A percentile compares a stretch with the other conserved stretches of the same genome.
Evolutionary conservation across 2,113 vertebrate species (phyloP).

Genomic region (Dicrurus megarhynchus): DNA sequence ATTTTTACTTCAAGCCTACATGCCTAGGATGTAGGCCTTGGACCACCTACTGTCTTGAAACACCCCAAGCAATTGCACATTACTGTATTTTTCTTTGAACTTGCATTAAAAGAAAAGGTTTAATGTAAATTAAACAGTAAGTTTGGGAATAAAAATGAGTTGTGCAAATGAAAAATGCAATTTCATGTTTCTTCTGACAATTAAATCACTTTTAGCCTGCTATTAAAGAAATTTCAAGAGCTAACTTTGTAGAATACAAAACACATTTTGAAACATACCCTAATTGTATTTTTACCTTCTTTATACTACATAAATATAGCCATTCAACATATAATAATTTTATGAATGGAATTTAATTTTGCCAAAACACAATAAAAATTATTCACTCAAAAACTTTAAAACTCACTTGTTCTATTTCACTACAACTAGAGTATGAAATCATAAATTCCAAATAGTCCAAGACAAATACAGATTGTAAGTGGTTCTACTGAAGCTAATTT

Average conservation of each 20-base stretch:
- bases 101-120: not conserved
- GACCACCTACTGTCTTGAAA: not conserved
- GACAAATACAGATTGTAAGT: not conserved
- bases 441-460: not conserved
- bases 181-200: not conserved
- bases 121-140: not conserved
- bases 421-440: not conserved
- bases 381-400: not conserved
- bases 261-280: not conserved
- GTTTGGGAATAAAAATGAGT: not conserved
- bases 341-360: not conserved
- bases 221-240: not conserved
- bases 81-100: not conserved
- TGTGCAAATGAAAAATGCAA: not conserved
- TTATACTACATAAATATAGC: not conserved
- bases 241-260: not conserved
- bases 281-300: not conserved
- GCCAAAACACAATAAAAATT: not conserved
- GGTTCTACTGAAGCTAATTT: conserved; percentile 17
- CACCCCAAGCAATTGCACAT: not conserved
- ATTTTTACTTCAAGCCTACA: not conserved
- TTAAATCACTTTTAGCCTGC: not conserved
- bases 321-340: not conserved
- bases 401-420: not conserved
- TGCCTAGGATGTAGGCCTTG: not conserved